Evolutionary conservation across 2,113 vertebrate genomes (phyloP).

Genomic region (Hippopotamus amphibius): DNA sequence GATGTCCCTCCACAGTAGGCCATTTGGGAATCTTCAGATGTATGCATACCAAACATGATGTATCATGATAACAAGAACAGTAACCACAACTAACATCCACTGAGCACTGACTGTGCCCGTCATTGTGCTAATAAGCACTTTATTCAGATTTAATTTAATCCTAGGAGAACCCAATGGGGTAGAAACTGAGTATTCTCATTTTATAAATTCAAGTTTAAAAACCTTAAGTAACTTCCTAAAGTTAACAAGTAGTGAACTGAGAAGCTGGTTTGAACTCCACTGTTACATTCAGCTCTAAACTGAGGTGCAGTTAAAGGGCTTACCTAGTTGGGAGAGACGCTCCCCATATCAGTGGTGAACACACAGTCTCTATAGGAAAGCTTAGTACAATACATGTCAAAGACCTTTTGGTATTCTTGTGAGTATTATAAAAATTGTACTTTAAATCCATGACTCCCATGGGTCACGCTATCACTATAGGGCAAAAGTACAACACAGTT

Average conservation of each 20-base stretch:
- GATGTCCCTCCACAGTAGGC: neutral
- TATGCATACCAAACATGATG: neutral
- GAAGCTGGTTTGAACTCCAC: neutral
- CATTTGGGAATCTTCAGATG: neutral
- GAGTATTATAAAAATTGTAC: constrained; percentile 12
- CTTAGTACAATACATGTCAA: neutral
- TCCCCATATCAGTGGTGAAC: neutral
- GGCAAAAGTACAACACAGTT: neutral
- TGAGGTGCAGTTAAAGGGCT: neutral
- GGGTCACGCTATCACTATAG: neutral
- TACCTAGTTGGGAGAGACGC: neutral
- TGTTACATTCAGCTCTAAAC: neutral
- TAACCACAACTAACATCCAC: neutral
- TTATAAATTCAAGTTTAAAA: constrained; percentile 30
- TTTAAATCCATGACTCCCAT: constrained; percentile 51
- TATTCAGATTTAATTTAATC: constrained; percentile 19
- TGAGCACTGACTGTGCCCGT: neutral
- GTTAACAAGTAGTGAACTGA: neutral
- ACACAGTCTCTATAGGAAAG: neutral
- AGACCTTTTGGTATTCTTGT: neutral
- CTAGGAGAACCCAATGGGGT: neutral
- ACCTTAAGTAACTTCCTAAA: constrained; percentile 46
- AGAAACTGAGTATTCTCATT: constrained; percentile 6
- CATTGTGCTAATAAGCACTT: neutral
- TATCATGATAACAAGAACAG: neutral